Evolutionary conservation across 2,113 vertebrate species (phyloP), one percentile per base, ranked within the genome.

Genomic region (Gulo gulo): DNA sequence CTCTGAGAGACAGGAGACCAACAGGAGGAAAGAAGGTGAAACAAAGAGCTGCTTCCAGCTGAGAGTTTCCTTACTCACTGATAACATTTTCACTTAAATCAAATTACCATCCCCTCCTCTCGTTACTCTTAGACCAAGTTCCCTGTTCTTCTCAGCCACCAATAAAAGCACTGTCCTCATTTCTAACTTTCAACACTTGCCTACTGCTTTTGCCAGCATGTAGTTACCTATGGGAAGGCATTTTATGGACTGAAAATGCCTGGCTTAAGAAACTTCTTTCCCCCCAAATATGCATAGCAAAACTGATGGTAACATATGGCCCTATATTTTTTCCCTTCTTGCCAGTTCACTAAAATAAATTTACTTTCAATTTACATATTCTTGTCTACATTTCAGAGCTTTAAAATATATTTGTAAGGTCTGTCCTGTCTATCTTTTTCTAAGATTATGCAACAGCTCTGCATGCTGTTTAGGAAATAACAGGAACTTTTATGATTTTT

Each of bases 331-430:
- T 98, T 97, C 87, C 94, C 97, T 98, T 97, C 97, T 98, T 97
- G 97, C 97, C 98, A 98, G 98, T 98, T 98, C 97, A 98, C 97
- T 98, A 98, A 98, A 98, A 98, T 98, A 98, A 98, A 98, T 98
- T 98, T 97, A 97, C 97, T 98, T 98, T 98, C 84, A 97, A 98
- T 98, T 98, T 98, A 97, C 98, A 98, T 98, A 98, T 98, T 97
- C 97, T 97, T 98, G 98, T 98, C 98, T 98, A 96, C 97, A 98
- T 97, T 98, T 98, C 91, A 97, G 96, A 98, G 97, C 97, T 97
- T 97, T 98, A 97, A 97, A 98, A 98, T 98, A 97, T 97, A 98
- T 97, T 98, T 98, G 97, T 97, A 97, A 98, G 96, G 97, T 97
- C 97, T 98, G 98, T 98, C 97, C 97, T 98, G 98, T 98, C 97